Evolutionary conservation across 2,797 vertebrate species (phyloP).

Genomic region (Salarias fasciatus): DNA sequence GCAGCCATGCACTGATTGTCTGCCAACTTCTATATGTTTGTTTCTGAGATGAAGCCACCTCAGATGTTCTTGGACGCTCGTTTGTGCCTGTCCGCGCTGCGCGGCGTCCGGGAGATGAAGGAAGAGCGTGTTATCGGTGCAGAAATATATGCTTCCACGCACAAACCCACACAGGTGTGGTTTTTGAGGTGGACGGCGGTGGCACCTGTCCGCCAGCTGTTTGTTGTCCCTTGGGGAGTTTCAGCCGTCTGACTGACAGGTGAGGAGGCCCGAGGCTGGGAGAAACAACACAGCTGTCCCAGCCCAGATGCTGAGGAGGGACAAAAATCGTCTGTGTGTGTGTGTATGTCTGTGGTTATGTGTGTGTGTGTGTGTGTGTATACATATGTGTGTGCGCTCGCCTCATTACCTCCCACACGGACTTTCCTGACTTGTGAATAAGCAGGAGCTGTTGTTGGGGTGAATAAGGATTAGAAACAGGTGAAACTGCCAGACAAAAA

Average conservation of each 20-base stretch:
- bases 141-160: conserved; percentile 18
- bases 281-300: conserved; percentile 78
- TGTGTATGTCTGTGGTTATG: conserved; percentile 18
- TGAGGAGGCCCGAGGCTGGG: conserved; percentile 70
- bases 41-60: conserved; percentile 24
- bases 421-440: conserved; percentile 39
- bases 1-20: conserved; percentile 38
- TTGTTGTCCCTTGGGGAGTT: conserved; percentile 83
- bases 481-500: conserved; percentile 42
- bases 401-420: conserved; percentile 39
- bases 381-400: conserved; percentile 5
- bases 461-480: conserved; percentile 49
- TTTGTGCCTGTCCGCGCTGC: conserved; percentile 23
- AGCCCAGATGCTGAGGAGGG: conserved; percentile 73
- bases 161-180: conserved; percentile 60
- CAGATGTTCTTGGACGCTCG: conserved; percentile 23
- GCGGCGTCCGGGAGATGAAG: conserved; percentile 21
- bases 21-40: conserved; percentile 16
- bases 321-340: conserved; percentile 46
- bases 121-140: conserved; percentile 28
- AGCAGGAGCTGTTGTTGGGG: conserved; percentile 14
- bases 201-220: conserved; percentile 81
- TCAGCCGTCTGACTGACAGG: conserved; percentile 77
- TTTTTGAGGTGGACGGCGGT: conserved; percentile 61
- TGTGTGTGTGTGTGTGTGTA: conserved; percentile 10